Evolutionary conservation across 2,888 invertebrate species (phyloP), one percentile per base, ranked within the genome.

Genomic region (Doris montereyensis): DNA sequence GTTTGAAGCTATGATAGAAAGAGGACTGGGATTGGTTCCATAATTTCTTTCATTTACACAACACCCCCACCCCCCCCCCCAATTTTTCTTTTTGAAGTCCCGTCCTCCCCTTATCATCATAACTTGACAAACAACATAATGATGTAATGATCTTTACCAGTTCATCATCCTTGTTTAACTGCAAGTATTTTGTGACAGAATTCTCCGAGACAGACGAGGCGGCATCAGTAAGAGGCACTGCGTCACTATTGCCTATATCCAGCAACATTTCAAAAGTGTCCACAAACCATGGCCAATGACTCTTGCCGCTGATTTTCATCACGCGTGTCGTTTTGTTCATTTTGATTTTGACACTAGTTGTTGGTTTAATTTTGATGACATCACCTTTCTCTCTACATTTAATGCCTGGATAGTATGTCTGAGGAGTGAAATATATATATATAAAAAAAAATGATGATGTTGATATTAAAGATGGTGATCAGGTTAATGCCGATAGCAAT

Each of bases 221-320:
- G 72, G 87, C 87, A 5, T 85, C 85, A 1, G 87, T 83, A 3
- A 82, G 78, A 57, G 87, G 86, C 5, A 76, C 65, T 34, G 85
- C 86, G 28, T 88, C 88, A 41, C 85, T 86, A 67, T 87, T 88
- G 0, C 87, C 88, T 52, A 86, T 84, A 77, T 89, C 88, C 60
- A 89, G 83, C n/a, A 89, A 84, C 62, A 84, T 84, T 1, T 85
- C 85, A 78, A 89, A 89, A 65, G 87, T 87, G 68, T 88, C 86
- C 5, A 88, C 85, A 81, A 89, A 85, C 89, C 89, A 89, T 0
- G 83, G 83, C 87, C 88, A 86, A 81, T 88, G 88, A 72, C 87
- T 84, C 70, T 87, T 87, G 4, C 89, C 89, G 13, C 84, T 82
- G 1, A 89, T 84, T 75, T 85, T 86, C 86, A 89, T 83, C 0